Evolutionary conservation across 2,113 vertebrate genomes (phyloP).

Genomic region (Rutilus rutilus): DNA sequence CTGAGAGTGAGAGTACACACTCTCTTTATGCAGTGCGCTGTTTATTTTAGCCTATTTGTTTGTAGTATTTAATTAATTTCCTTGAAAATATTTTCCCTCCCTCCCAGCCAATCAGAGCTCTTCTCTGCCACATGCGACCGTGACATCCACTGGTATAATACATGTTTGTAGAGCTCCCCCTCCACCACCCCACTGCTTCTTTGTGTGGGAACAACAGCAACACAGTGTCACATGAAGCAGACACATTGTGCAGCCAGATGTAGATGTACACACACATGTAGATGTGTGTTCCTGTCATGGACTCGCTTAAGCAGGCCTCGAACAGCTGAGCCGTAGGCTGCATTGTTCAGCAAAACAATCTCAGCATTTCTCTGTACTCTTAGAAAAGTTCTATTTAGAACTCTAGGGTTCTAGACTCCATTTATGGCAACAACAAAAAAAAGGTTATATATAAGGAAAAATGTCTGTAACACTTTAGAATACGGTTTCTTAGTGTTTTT

Average conservation of each 20-base stretch:
- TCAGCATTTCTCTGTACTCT: neutral
- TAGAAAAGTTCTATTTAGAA: too few relatives aligned
- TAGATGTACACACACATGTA: conserved; percentile 47
- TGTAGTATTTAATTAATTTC: conserved; percentile 1
- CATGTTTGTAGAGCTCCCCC: conserved; percentile 35
- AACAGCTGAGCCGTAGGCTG: conserved; percentile 20
- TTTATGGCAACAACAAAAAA: too few relatives aligned
- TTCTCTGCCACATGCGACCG: neutral
- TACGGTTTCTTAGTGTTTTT: too few relatives aligned
- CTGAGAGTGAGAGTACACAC: neutral
- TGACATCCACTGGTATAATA: conserved; percentile 24
- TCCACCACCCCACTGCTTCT: conserved; percentile 31
- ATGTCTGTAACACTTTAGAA: too few relatives aligned
- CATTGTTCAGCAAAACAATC: conserved; percentile 5
- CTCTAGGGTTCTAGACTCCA: too few relatives aligned
- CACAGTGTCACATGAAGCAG: conserved; percentile 64
- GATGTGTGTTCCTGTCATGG: conserved; percentile 47
- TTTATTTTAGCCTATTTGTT: conserved; percentile 7
- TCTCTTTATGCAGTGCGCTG: neutral
- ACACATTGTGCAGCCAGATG: conserved; percentile 59
- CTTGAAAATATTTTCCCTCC: neutral
- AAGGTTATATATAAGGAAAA: too few relatives aligned
- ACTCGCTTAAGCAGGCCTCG: neutral
- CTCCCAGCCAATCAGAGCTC: neutral
- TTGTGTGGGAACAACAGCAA: conserved; percentile 70